A percentile compares a stretch with the other conserved stretches of the same genome.
Evolutionary conservation across 2,797 vertebrate species (phyloP).

Genomic region (Sebastes aleutianus): DNA sequence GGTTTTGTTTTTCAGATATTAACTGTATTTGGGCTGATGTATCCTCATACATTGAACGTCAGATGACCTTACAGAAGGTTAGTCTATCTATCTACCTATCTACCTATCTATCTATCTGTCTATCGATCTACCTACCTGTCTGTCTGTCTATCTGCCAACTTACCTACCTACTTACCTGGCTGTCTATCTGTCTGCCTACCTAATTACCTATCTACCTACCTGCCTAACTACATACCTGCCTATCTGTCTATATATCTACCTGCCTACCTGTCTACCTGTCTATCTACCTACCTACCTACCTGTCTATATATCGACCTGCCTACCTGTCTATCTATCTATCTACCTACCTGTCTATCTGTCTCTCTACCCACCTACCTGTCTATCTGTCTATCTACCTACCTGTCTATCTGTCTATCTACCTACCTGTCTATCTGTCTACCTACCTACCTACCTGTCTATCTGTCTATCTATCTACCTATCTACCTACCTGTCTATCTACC

Average conservation of each 20-base stretch:
- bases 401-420: background rate
- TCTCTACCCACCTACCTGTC: fast-evolving
- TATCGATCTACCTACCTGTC: too few relatives aligned
- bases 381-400: background rate
- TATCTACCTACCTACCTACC: background rate
- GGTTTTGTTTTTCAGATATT: conserved; percentile 73
- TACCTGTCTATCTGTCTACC: fast-evolving
- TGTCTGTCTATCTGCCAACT: too few relatives aligned
- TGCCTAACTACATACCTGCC: background rate
- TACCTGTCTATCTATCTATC: too few relatives aligned
- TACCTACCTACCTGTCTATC: fast-evolving
- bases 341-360: fast-evolving
- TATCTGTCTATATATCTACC: background rate
- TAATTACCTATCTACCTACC: background rate
- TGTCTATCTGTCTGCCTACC: background rate
- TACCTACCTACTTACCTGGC: background rate
- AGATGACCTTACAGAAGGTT: conserved; percentile 81
- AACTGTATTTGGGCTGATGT: conserved; percentile 80
- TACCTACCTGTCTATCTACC: background rate
- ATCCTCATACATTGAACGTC: conserved; percentile 76
- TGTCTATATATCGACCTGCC: too few relatives aligned
- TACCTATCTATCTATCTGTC: background rate
- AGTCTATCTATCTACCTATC: background rate
- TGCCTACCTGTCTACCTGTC: background rate
- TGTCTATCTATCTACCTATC: too few relatives aligned